Evolutionary conservation across 2,888 invertebrate genomes (phyloP).

Genomic region (Protodeltote pygarga): DNA sequence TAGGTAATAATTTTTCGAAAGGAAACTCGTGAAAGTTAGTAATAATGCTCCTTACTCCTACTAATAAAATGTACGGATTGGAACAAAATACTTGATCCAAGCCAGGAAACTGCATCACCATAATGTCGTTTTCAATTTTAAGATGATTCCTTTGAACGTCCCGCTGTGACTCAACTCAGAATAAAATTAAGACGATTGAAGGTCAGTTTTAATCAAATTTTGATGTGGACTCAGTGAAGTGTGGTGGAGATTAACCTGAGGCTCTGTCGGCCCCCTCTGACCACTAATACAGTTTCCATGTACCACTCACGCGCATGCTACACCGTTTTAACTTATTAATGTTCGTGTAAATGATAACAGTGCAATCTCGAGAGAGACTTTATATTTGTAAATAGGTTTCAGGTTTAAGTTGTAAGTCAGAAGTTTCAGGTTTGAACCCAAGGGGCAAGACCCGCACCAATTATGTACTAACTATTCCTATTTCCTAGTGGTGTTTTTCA

Average conservation of each 20-base stretch:
- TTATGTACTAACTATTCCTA: too few relatives aligned
- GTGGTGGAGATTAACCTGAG: slow-evolving; percentile 44
- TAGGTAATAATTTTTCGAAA: too few relatives aligned
- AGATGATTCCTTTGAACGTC: slow-evolving; percentile 28
- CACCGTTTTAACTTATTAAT: slow-evolving; percentile 39
- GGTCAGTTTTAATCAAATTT: slow-evolving; percentile 45
- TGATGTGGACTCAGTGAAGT: slow-evolving; percentile 47
- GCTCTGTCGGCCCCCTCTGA: slow-evolving; percentile 39
- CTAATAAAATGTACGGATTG: not conserved
- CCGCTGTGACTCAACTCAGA: slow-evolving; percentile 40
- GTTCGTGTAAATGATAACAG: slow-evolving; percentile 6
- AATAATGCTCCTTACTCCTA: too few relatives aligned
- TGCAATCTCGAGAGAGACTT: not conserved
- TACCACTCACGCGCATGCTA: slow-evolving; percentile 50
- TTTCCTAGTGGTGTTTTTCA: too few relatives aligned
- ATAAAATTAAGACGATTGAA: slow-evolving; percentile 46
- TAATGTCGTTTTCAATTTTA: slow-evolving; percentile 33
- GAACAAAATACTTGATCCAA: slow-evolving; percentile 9
- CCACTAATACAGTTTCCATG: slow-evolving; percentile 68
- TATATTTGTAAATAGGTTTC: too few relatives aligned
- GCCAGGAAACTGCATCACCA: slow-evolving; percentile 29
- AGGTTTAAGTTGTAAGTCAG: too few relatives aligned
- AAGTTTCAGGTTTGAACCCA: not conserved
- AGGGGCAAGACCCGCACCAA: not conserved
- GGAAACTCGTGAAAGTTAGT: too few relatives aligned